Percentiles rank a stretch among this genome's conserved stretches.
These are phyloP conservation scores for Drosophila testacea DNA, from an alignment of 2,888 invertebrate genomes.

Conservation along the genomic window DNA sequence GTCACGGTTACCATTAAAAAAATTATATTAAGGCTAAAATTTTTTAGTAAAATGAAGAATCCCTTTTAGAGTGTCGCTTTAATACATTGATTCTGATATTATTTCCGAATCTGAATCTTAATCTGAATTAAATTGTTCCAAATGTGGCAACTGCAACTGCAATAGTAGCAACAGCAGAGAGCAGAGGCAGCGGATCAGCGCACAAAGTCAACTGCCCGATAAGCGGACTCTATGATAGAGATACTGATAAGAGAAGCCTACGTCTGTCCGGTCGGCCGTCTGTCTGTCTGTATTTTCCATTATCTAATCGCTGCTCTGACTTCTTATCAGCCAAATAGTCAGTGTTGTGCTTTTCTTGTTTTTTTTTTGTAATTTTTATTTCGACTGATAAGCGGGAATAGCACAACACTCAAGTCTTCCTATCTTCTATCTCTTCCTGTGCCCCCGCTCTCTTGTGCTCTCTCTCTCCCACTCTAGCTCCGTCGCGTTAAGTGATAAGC, in stretches of 20 bases:
- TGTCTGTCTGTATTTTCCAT: slow-evolving; percentile 20
- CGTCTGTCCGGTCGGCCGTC: background rate
- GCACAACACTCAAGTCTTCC: slow-evolving; percentile 42
- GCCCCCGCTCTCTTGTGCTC: slow-evolving; percentile 12
- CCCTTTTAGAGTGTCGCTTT: too few species aligned
- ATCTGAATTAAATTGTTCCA: too few species aligned
- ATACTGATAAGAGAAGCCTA: slow-evolving; percentile 27
- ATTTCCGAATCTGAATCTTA: too few species aligned
- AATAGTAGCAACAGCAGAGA: background rate
- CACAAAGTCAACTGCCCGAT: slow-evolving; percentile 1
- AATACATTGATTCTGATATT: too few species aligned
- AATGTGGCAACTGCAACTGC: slow-evolving; percentile 23
- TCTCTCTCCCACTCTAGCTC: background rate
- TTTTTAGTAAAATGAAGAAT: too few species aligned
- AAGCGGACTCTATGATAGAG: background rate
- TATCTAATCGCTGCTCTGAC: slow-evolving; percentile 49
- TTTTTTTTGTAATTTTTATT: background rate
- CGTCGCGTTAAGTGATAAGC: slow-evolving; percentile 32
- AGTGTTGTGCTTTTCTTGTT: background rate
- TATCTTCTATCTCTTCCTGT: slow-evolving; percentile 53
- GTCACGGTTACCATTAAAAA: too few species aligned
- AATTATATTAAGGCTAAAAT: too few species aligned
- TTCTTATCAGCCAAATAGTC: slow-evolving; percentile 50
- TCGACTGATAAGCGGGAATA: slow-evolving; percentile 47
- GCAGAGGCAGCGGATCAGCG: background rate